phyloP scores from a whole-genome alignment of 2,797 vertebrate species.

The Lithobates sylvaticus region DNA sequence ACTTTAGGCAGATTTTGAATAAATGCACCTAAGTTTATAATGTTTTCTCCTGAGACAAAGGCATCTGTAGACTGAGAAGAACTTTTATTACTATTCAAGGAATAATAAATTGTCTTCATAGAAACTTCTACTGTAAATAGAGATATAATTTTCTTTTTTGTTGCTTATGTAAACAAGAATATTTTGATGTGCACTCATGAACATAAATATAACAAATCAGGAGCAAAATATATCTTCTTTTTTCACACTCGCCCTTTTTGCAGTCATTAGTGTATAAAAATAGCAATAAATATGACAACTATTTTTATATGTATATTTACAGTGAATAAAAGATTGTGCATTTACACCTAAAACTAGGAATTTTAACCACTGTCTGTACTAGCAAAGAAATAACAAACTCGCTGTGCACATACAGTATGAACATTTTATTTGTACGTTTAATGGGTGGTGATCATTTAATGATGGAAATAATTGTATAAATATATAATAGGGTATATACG shows the following conservation, averaged over 20 bases:
- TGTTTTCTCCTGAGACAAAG: constrained; percentile 82
- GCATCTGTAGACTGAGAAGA: constrained; percentile 53
- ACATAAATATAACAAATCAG: constrained; percentile 27
- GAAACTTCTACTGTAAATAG: constrained; percentile 48
- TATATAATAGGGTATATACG: too few relatives aligned
- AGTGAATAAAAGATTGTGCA: not conserved
- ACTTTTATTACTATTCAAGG: constrained; percentile 60
- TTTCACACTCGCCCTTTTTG: not conserved
- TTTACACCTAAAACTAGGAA: not conserved
- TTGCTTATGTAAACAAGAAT: constrained; percentile 60
- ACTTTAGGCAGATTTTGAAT: constrained; percentile 71
- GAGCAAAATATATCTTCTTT: constrained; percentile 11
- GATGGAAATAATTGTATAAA: too few relatives aligned
- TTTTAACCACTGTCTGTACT: not conserved
- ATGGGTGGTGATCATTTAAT: too few relatives aligned
- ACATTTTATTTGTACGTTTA: too few relatives aligned
- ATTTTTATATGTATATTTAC: not conserved
- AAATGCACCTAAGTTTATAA: constrained; percentile 80
- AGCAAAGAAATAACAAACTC: too few relatives aligned
- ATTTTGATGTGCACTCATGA: constrained; percentile 38
- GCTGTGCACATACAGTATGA: too few relatives aligned
- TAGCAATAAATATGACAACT: not conserved
- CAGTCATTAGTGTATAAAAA: constrained; percentile 10
- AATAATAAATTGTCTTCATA: constrained; percentile 58
- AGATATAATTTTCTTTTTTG: constrained; percentile 52